These are phyloP conservation scores for Drosophila equinoxialis DNA, from an alignment of 1,140 invertebrate genomes.

Conservation along the genomic window DNA sequence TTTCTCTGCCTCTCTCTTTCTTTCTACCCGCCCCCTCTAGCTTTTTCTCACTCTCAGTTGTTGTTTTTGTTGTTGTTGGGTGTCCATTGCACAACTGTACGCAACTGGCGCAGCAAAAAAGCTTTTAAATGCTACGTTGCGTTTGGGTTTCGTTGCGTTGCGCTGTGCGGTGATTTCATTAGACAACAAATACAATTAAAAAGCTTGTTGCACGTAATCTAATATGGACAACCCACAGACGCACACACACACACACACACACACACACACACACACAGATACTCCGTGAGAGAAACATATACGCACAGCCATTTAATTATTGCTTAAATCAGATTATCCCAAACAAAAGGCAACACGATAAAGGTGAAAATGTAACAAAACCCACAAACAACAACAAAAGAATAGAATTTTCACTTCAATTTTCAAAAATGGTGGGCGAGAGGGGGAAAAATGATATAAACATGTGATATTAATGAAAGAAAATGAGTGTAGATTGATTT, in stretches of 20 bases:
- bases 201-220: constrained; percentile 74
- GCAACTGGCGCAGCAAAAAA: constrained; percentile 39
- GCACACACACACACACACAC: constrained; percentile 17
- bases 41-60: constrained; percentile 12
- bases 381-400: constrained; percentile 11
- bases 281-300: neutral
- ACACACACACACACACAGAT: constrained; percentile 18
- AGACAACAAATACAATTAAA: constrained; percentile 77
- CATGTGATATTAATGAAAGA: neutral
- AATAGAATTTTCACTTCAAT: neutral
- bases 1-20: neutral
- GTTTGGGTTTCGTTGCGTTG: constrained; percentile 19
- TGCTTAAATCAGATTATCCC: constrained; percentile 69
- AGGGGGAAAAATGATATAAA: neutral
- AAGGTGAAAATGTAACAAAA: neutral
- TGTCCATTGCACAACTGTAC: constrained; percentile 39
- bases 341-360: constrained; percentile 53
- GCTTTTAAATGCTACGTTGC: constrained; percentile 58
- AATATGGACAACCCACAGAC: constrained; percentile 55
- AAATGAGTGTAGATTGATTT: neutral
- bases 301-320: constrained; percentile 63
- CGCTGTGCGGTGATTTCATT: constrained; percentile 68
- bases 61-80: constrained; percentile 10
- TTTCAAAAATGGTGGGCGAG: neutral
- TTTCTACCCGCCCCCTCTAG: neutral